phyloP scores from a whole-genome alignment of 92 coral and sea anemone genomes.

The Paramuricea clavata region DNA sequence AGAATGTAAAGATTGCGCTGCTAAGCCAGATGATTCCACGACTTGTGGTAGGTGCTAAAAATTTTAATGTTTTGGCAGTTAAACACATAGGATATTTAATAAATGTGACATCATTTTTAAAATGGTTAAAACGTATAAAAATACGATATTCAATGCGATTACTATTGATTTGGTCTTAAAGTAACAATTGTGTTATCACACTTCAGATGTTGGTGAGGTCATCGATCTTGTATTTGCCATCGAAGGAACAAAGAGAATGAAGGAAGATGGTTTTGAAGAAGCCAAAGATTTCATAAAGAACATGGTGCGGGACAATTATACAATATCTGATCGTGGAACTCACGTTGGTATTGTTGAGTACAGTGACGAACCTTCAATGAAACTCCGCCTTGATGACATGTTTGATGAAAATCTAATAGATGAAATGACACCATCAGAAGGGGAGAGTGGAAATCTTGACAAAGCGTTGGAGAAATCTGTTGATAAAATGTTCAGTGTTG shows the following conservation, averaged over 20 bases:
- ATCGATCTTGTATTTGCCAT: slow-evolving; percentile 66
- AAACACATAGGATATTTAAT: background rate
- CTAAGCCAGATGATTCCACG: slow-evolving; percentile 42
- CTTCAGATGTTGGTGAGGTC: slow-evolving; percentile 41
- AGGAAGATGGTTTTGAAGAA: slow-evolving; percentile 36
- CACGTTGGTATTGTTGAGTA: slow-evolving; percentile 48
- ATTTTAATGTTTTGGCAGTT: background rate
- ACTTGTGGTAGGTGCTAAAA: slow-evolving; percentile 33
- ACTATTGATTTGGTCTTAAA: background rate
- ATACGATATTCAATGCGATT: too few species aligned
- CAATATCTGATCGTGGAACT: slow-evolving; percentile 24
- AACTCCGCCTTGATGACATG: background rate
- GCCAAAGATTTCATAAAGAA: slow-evolving; percentile 32
- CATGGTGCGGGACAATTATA: slow-evolving; percentile 14
- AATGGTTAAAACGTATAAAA: too few species aligned
- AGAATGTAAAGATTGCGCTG: slow-evolving; percentile 47
- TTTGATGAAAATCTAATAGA: slow-evolving; percentile 23
- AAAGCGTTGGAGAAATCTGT: slow-evolving; percentile 73
- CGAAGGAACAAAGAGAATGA: slow-evolving; percentile 48
- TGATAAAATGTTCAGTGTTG: slow-evolving; percentile 64
- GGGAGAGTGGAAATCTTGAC: slow-evolving; percentile 30
- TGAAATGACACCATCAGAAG: slow-evolving; percentile 27
- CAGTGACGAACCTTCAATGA: slow-evolving; percentile 28
- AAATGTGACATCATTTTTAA: too few species aligned
- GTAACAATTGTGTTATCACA: background rate